These are phyloP conservation scores for Tachypleus tridentatus DNA, from an alignment of 1,140 invertebrate genomes.

Conservation along the genomic window DNA sequence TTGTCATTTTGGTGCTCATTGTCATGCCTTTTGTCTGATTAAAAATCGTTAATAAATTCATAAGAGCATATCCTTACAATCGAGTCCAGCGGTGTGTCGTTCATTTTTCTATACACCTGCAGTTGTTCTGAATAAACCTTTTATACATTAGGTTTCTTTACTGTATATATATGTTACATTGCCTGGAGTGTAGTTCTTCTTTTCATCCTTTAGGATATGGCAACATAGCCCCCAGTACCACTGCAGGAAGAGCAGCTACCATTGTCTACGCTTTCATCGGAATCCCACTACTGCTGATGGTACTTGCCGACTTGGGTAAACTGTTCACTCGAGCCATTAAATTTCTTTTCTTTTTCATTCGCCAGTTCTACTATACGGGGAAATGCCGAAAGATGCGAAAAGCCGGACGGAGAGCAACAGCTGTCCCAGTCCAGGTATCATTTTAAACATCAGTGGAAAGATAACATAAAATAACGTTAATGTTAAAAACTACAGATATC, in stretches of 20 bases:
- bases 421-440: conserved; percentile 55
- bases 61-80: no score
- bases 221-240: conserved; percentile 78
- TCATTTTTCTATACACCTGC: no score
- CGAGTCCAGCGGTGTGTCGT: no score
- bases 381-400: conserved; percentile 16
- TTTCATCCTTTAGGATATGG: conserved; percentile 66
- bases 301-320: conserved; percentile 85
- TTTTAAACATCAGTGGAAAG: neutral
- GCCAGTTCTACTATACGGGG: conserved; percentile 71
- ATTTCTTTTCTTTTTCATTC: conserved; percentile 80
- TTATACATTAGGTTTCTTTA: no score
- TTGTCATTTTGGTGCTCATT: no score
- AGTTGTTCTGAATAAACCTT: no score
- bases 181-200: no score
- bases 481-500: neutral
- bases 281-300: conserved; percentile 82
- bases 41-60: no score
- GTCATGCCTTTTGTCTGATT: no score
- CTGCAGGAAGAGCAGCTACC: conserved; percentile 65
- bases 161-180: no score
- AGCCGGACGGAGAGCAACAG: conserved; percentile 29
- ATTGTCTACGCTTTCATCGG: conserved; percentile 90
- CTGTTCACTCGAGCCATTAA: conserved; percentile 82
- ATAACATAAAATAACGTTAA: neutral